phyloP scores from a whole-genome alignment of 2,888 invertebrate species.

The Shargacucullia verbasci region DNA sequence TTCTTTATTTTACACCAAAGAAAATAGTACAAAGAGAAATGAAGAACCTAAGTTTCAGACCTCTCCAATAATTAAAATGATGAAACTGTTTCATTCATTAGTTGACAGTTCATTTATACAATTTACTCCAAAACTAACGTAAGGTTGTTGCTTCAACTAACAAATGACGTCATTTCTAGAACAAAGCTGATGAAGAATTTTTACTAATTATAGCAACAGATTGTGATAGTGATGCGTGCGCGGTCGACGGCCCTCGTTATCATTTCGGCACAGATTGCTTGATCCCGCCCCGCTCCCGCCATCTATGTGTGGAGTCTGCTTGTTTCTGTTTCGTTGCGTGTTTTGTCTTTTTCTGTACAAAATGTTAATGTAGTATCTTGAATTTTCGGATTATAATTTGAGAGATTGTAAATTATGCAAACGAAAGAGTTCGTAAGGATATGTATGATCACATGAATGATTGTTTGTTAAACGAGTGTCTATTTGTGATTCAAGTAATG shows the following conservation, averaged over 20 bases:
- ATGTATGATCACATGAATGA: no score
- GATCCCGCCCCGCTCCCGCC: slow-evolving; percentile 69
- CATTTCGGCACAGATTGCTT: slow-evolving; percentile 88
- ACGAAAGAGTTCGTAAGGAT: no score
- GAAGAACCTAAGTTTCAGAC: no score
- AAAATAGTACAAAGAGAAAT: no score
- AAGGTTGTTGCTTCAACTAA: slow-evolving; percentile 44
- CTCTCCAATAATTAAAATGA: no score
- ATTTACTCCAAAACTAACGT: slow-evolving; percentile 30
- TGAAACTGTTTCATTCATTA: no score
- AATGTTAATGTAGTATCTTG: neutral
- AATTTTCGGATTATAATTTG: no score
- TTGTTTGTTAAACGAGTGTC: no score
- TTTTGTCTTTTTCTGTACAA: slow-evolving; percentile 21
- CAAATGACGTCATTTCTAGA: slow-evolving; percentile 50
- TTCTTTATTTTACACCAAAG: no score
- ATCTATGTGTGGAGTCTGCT: slow-evolving; percentile 44
- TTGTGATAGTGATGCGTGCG: slow-evolving; percentile 57
- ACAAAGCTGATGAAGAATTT: slow-evolving; percentile 54
- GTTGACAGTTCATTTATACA: slow-evolving; percentile 9
- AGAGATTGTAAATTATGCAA: no score
- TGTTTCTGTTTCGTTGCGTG: slow-evolving; percentile 25
- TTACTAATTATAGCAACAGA: slow-evolving; percentile 64
- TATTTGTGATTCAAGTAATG: no score
- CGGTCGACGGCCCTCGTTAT: slow-evolving; percentile 84